A percentile compares a stretch with the other conserved stretches of the same genome.
Conservation (phyloP, 2,797 vertebrate species). For the Hapalemur alaotrensis region DNA sequence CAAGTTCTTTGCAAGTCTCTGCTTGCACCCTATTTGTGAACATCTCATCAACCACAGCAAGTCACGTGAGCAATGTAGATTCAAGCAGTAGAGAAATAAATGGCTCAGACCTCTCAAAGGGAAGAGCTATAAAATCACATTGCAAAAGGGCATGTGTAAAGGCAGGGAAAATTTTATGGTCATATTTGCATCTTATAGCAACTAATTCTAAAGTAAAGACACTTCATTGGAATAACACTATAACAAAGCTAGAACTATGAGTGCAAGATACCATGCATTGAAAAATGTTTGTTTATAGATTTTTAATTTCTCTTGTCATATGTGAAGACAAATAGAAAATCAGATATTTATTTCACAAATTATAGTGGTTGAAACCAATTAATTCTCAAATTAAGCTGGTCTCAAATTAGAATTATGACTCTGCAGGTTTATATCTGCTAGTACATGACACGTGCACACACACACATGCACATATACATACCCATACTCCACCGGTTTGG, state of each 20-base stretch:
- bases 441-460: background rate
- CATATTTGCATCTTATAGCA: background rate
- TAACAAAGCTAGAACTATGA: background rate
- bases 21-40: background rate
- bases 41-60: background rate
- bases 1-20: background rate
- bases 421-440: background rate
- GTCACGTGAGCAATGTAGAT: background rate
- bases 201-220: background rate
- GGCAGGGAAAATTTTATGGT: background rate
- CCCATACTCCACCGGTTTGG: background rate
- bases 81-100: background rate
- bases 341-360: constrained; percentile 12
- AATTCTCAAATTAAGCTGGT: background rate
- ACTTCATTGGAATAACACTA: background rate
- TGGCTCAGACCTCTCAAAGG: background rate
- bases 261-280: background rate
- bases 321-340: background rate
- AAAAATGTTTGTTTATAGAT: background rate
- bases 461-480: background rate
- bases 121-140: background rate
- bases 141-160: background rate
- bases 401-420: background rate
- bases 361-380: background rate
- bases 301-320: background rate